These are phyloP conservation scores for Peromyscus californicus DNA, from an alignment of 2,113 vertebrate species.

Conservation along the genomic window DNA sequence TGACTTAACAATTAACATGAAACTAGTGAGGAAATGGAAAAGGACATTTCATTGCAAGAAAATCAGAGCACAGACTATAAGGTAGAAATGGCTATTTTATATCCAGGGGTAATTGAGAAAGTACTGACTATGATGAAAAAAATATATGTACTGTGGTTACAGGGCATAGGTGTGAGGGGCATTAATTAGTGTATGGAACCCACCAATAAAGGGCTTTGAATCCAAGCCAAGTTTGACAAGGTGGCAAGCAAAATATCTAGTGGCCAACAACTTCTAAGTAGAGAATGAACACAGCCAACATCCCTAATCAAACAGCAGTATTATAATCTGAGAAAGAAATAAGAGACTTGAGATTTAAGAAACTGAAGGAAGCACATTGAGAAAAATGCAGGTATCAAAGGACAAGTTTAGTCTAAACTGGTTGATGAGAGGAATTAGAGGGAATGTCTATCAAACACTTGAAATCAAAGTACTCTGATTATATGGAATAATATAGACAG, in stretches of 20 bases:
- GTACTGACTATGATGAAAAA: background rate
- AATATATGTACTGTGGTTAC: background rate
- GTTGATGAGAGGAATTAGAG: background rate
- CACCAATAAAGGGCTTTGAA: background rate
- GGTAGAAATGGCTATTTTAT: slow-evolving; percentile 3
- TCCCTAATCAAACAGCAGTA: background rate
- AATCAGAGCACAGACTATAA: background rate
- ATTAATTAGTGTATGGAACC: background rate
- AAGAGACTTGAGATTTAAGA: background rate
- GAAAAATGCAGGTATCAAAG: background rate
- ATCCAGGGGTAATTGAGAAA: background rate
- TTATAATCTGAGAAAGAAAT: background rate
- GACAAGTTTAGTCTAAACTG: background rate
- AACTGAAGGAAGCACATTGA: background rate
- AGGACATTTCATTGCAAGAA: background rate
- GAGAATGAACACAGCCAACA: background rate
- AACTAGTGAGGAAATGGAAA: slow-evolving; percentile 3
- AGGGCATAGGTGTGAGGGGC: background rate
- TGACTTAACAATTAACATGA: background rate
- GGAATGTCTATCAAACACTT: background rate
- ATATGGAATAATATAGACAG: background rate
- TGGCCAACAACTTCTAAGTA: background rate
- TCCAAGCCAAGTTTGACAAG: background rate
- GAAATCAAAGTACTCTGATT: background rate
- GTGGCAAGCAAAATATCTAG: background rate